Evolutionary conservation across 2,888 invertebrate species (phyloP), one percentile per base, ranked within the genome.

Genomic region (Orchesella flavescens): DNA sequence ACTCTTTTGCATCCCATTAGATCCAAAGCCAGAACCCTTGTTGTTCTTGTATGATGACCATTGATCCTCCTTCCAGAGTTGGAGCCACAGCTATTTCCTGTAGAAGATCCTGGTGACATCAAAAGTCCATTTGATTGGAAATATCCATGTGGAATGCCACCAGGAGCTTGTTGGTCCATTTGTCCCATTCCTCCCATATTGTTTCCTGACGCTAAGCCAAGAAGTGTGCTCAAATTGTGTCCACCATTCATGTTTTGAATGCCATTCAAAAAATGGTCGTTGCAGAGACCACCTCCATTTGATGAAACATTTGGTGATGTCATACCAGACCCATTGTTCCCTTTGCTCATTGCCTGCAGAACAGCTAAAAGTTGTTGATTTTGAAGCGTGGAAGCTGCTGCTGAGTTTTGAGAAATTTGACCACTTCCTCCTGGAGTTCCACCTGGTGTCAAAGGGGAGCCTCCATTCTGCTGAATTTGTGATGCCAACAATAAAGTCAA

Each of bases 291-390:
- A 13, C 69, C 77, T n/a, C 65, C 75, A 24, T 59, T 78, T 2
- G 71, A 65, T 5, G n/a, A 17, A 7, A 83, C 66, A 43, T 72
- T 77, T 1, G 59, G 57, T 1, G 57, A 59, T 1, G 83, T 57
- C n/a, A 76, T 19, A 1, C 83, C 66, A 1, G 57, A 65, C 1
- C 84, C 83, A 17, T 85, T 55, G 12, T 80, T 88, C 17, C 88
- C 88, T 69, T 88, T 88, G 49, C 89, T 89, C 83, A 90, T 88
- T 21, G 88, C 89, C 85, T 90, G 90, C n/a, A 90, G 87, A 0
- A 89, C 88, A 34, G 89, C 89, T 53, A 89, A 86, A 83, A 90
- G 87, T 80, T 90, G 89, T 44, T 89, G 89, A 78, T 89, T 90
- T 17, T 87, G 87, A 9, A 86, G 74, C 21, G 82, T 55, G 12